Conservation (phyloP, 2,888 invertebrate species). For the Cacoxenus indagator region DNA sequence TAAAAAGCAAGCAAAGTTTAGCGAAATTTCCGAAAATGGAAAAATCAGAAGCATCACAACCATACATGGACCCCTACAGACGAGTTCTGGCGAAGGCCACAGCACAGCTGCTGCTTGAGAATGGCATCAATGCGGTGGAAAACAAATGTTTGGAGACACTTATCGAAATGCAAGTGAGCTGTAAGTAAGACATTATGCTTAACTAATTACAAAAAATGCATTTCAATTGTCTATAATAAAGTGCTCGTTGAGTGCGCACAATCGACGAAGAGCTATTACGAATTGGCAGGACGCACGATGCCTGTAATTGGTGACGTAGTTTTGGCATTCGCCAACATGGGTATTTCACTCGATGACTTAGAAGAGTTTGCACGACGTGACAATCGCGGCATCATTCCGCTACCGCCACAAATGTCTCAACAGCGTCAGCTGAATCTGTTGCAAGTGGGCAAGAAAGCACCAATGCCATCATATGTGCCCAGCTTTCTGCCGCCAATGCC, state of each 20-base stretch:
- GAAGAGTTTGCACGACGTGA: conserved; percentile 82
- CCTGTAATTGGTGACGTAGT: conserved; percentile 90
- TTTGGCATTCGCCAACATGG: conserved; percentile 89
- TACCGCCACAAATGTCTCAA: conserved; percentile 80
- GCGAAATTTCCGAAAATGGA: no score
- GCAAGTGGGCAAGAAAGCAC: conserved; percentile 88
- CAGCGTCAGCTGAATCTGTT: conserved; percentile 87
- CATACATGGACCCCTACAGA: conserved; percentile 44
- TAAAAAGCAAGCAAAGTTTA: no score
- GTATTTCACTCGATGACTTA: conserved; percentile 79
- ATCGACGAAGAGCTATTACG: conserved; percentile 85
- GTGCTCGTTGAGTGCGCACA: conserved; percentile 87
- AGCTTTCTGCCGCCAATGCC: conserved; percentile 92
- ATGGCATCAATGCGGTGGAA: conserved; percentile 85
- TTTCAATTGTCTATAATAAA: no score
- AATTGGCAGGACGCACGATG: conserved; percentile 91
- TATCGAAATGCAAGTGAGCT: conserved; percentile 90
- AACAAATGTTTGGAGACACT: conserved; percentile 86
- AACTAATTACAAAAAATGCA: background rate
- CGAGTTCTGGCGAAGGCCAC: conserved; percentile 80
- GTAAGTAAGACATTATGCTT: conserved; percentile 78
- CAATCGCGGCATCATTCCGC: conserved; percentile 79
- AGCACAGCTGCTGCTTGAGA: conserved; percentile 84
- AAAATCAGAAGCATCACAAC: background rate
- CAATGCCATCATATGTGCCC: conserved; percentile 90